Conservation (phyloP, 1,140 invertebrate genomes). For the Littorina saxatilis region DNA sequence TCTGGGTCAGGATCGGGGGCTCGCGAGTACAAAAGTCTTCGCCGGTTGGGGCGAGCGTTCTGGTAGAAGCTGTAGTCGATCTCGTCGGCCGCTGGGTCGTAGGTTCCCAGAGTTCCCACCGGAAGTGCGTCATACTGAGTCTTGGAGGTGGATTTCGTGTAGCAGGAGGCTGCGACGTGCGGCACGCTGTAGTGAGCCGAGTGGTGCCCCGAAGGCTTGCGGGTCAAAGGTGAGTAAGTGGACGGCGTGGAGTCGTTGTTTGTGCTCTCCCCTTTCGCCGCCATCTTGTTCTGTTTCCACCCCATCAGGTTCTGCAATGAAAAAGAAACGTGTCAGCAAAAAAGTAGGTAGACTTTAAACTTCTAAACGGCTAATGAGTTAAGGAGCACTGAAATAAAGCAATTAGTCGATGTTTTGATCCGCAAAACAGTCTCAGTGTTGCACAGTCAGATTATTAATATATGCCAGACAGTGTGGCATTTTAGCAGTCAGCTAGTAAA, state of each 20-base stretch:
- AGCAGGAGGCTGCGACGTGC: background rate
- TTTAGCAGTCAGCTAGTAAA: too few relatives aligned
- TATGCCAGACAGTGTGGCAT: too few relatives aligned
- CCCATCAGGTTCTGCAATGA: background rate
- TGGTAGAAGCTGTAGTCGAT: constrained; percentile 33
- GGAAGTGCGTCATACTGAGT: constrained; percentile 32
- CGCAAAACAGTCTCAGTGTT: too few relatives aligned
- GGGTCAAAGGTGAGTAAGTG: background rate
- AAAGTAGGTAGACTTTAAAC: too few relatives aligned
- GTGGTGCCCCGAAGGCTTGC: background rate
- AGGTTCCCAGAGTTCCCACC: constrained; percentile 14
- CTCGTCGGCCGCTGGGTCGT: constrained; percentile 33
- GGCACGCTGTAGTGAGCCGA: background rate
- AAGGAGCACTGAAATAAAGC: too few relatives aligned
- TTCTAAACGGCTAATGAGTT: too few relatives aligned
- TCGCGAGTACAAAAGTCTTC: constrained; percentile 7
- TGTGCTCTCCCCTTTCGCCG: background rate
- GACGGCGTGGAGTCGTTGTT: background rate
- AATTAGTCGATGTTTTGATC: too few relatives aligned
- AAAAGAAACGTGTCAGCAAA: too few relatives aligned
- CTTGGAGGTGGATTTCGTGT: background rate
- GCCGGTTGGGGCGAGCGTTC: constrained; percentile 17
- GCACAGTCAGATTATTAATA: too few relatives aligned
- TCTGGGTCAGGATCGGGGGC: background rate
- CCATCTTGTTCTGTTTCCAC: constrained; percentile 20